Evolutionary conservation across 2,888 invertebrate genomes (phyloP).

Genomic region (Spisula solida): DNA sequence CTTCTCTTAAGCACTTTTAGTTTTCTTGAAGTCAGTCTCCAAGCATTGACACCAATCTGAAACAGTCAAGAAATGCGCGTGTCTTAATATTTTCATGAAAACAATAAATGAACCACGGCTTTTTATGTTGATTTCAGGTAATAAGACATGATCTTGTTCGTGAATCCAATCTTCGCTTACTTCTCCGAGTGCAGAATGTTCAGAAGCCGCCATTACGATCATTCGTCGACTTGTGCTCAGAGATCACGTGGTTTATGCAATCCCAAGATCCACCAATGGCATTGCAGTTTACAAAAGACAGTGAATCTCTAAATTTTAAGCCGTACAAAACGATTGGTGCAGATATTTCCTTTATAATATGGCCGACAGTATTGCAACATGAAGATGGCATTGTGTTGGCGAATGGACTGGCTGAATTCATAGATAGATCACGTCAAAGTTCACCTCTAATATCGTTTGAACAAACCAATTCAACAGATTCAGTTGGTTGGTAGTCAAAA

Average conservation of each 20-base stretch:
- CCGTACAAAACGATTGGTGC: constrained; percentile 8
- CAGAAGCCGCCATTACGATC: constrained; percentile 43
- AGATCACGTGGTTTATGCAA: constrained; percentile 45
- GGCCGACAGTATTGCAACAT: constrained; percentile 39
- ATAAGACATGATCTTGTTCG: constrained; percentile 29
- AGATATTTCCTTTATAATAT: constrained; percentile 34
- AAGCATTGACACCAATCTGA: background rate
- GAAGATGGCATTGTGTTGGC: constrained; percentile 25
- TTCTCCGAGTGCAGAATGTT: background rate
- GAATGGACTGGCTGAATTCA: constrained; percentile 39
- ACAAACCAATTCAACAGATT: too few species aligned
- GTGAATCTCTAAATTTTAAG: background rate
- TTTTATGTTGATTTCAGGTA: constrained; percentile 25
- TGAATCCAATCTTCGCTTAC: background rate
- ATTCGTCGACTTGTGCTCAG: constrained; percentile 37
- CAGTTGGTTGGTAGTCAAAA: too few species aligned
- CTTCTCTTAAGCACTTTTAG: too few species aligned
- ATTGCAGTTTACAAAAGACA: constrained; percentile 42
- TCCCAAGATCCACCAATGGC: constrained; percentile 45
- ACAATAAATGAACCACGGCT: too few species aligned
- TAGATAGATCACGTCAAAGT: background rate
- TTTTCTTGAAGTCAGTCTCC: too few species aligned
- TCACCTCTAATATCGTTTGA: background rate
- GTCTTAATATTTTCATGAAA: background rate
- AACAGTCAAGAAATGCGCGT: too few species aligned